phyloP scores from a whole-genome alignment of 2,888 invertebrate species.

The Lithodes maja region DNA sequence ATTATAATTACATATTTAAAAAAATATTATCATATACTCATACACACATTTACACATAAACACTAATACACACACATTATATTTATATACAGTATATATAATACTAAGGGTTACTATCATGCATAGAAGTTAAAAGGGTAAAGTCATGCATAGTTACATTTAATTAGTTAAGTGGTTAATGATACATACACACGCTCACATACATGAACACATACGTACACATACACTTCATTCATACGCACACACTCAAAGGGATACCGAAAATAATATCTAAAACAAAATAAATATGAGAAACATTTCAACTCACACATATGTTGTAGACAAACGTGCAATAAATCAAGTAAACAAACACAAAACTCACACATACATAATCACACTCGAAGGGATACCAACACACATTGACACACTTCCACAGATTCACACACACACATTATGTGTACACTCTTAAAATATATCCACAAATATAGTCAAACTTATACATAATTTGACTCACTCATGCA shows the following conservation, averaged over 20 bases:
- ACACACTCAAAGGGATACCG: neutral
- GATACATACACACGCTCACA: neutral
- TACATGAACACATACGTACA: neutral
- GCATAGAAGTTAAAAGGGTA: neutral
- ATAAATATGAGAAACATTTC: neutral
- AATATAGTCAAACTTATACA: too few relatives aligned
- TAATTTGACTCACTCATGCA: too few relatives aligned
- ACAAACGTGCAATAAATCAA: neutral
- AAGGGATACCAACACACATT: neutral
- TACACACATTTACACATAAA: constrained; percentile 7
- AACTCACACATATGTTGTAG: neutral
- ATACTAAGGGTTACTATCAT: neutral
- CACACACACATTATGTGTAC: too few relatives aligned
- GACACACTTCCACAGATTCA: neutral
- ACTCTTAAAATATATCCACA: too few relatives aligned
- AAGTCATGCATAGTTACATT: too few relatives aligned
- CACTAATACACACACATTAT: neutral
- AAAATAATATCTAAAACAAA: neutral
- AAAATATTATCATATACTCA: neutral
- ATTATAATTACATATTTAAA: too few relatives aligned
- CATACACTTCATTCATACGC: neutral
- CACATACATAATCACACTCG: neutral
- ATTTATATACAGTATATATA: neutral
- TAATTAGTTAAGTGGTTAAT: too few relatives aligned
- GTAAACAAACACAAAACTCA: neutral